phyloP scores from a whole-genome alignment of 30 jellyfish, hydroid and myxozoan species.

The Hydractinia symbiolongicarpus region DNA sequence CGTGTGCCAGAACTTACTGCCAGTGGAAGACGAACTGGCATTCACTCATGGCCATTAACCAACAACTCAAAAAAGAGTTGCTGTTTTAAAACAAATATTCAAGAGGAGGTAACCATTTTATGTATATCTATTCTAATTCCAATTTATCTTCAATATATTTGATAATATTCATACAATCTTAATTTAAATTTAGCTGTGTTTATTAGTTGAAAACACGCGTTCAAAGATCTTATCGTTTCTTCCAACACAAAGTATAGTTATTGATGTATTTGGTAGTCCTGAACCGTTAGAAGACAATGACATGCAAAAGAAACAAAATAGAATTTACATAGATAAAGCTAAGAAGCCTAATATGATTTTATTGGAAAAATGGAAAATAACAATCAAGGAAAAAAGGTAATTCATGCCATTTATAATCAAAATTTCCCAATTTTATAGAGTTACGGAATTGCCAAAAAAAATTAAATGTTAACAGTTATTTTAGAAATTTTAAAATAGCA shows the following conservation, averaged over 20 bases:
- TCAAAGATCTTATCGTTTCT: conserved; percentile 13
- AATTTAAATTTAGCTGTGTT: conserved; percentile 42
- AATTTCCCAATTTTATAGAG: too few species aligned
- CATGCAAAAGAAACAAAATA: neutral
- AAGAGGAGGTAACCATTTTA: neutral
- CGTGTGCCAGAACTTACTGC: conserved; percentile 68
- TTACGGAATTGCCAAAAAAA: too few species aligned
- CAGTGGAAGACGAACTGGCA: conserved; percentile 71
- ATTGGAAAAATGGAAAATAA: conserved; percentile 67
- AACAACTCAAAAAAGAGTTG: conserved; percentile 54
- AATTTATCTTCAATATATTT: neutral
- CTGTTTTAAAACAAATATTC: conserved; percentile 19
- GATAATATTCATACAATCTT: neutral
- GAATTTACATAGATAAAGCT: conserved; percentile 18
- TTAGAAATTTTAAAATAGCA: too few species aligned
- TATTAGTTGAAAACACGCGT: conserved; percentile 52
- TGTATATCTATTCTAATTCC: too few species aligned
- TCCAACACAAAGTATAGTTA: conserved; percentile 24
- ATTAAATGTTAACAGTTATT: too few species aligned
- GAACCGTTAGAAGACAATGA: conserved; percentile 26
- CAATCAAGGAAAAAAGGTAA: conserved; percentile 21
- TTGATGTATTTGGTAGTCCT: conserved; percentile 55
- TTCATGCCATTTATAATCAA: neutral
- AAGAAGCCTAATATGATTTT: conserved; percentile 9
- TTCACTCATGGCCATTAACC: conserved; percentile 93